Conservation (phyloP, 2,797 vertebrate species). For the Varecia variegata region DNA sequence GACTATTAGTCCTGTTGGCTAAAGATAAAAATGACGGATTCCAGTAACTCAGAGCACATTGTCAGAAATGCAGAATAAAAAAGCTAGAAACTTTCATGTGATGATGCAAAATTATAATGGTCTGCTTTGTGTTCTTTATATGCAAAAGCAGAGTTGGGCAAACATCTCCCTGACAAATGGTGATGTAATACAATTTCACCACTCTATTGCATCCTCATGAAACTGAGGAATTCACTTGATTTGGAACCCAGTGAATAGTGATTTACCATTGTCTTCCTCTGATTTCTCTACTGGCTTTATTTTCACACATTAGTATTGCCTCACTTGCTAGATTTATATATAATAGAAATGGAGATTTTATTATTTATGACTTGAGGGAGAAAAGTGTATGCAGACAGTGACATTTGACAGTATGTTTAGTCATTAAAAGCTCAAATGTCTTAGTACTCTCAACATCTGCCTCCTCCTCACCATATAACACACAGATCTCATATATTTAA, state of each 20-base stretch:
- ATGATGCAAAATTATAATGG: background rate
- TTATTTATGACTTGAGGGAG: constrained; percentile 52
- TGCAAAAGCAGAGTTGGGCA: background rate
- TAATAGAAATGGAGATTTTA: constrained; percentile 40
- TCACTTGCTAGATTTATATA: constrained; percentile 16
- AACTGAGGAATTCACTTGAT: constrained; percentile 8
- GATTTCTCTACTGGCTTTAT: background rate
- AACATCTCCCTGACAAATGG: background rate
- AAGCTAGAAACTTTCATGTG: background rate
- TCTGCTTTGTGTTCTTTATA: background rate
- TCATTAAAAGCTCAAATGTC: constrained; percentile 50
- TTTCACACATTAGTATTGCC: background rate
- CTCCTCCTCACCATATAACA: rapidly evolving
- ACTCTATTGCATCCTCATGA: background rate
- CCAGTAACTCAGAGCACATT: background rate
- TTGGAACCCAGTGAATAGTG: background rate
- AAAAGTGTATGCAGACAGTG: background rate
- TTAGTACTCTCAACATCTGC: background rate
- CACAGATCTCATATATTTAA: background rate
- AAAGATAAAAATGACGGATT: constrained; percentile 56
- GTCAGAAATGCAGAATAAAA: background rate
- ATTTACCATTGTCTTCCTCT: background rate
- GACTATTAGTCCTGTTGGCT: background rate
- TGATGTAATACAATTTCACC: background rate
- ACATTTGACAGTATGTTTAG: constrained; percentile 45